Conservation (phyloP, 1,140 invertebrate genomes). For the Centruroides sculpturatus region DNA sequence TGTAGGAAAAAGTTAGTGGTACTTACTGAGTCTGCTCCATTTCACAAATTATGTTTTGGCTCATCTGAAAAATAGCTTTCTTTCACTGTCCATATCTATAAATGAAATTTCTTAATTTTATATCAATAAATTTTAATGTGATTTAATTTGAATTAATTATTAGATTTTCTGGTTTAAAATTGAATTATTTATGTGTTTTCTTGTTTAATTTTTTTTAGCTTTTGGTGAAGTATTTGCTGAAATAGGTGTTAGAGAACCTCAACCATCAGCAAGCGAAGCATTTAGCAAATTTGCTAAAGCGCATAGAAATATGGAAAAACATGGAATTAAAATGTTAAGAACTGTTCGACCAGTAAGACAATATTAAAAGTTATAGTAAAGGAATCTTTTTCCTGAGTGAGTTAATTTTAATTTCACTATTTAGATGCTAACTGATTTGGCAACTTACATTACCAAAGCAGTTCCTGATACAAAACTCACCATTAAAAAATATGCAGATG, state of each 20-base stretch:
- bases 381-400: background rate
- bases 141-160: no score
- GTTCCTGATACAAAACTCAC: conserved; percentile 96
- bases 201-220: conserved; percentile 38
- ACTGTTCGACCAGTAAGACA: conserved; percentile 67
- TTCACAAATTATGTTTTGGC: no score
- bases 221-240: conserved; percentile 89
- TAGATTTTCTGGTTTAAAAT: no score
- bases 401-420: conserved; percentile 13
- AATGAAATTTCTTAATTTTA: no score
- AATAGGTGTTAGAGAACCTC: conserved; percentile 89
- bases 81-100: no score
- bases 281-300: conserved; percentile 91
- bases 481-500: conserved; percentile 92
- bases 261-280: conserved; percentile 84
- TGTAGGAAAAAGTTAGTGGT: no score
- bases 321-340: conserved; percentile 79
- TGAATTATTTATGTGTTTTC: background rate
- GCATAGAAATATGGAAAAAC: conserved; percentile 82
- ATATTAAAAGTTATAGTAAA: background rate
- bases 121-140: no score
- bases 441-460: conserved; percentile 91
- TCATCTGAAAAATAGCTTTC: no score
- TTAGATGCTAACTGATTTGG: conserved; percentile 78
- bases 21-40: no score